Base-by-base conservation (phyloP, 1,140 invertebrate species). In the Riptortus pedestris region DNA sequence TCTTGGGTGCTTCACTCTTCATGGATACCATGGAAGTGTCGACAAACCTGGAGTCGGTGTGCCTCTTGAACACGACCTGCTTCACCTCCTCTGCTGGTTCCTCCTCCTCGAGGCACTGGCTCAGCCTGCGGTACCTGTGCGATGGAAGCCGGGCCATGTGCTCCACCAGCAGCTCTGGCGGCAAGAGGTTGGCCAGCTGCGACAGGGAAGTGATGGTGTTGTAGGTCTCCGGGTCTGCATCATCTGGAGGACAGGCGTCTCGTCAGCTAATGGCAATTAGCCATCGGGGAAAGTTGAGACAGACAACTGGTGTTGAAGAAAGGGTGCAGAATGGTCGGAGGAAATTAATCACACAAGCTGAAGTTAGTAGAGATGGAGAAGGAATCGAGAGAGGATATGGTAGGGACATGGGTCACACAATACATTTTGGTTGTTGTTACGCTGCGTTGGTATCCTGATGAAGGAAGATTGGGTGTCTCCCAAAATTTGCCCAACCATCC, bases 11-110 rank as follows among this genome's bases (percentile, higher is more conserved):
- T 48, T 28, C 31, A 24, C 61, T 63, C 59, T 65, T 48, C 47
- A 65, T 18, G 14, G 52, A 5, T 16, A 47, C 28, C 3, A 60
- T 33, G 7, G 45, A 31, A n/a, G 63, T 65, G 55, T 31, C 52
- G 63, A 65, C 57, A 60, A 63, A 58, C 66, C 64, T 38, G n/a
- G 43, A 9, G 31, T 43, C 45, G 22, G 27, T 52, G 64, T 61
- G 66, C 3, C 60, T 64, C 18, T 43, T n/a, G 27, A 29, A 47
- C 20, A 18, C 16, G 18, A 18, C 24, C 60, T 18, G 5, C 51
- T 26, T 2, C 47, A 7, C 16, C 11, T 27, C 27, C 18, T 63
- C 59, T 2, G 2, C 27, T 16, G 33, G 48, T 24, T 55, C 59
- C 26, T 57, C 65, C 52, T 52, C 33, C 33, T 57, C 59, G n/a